Percentiles rank a stretch among this genome's conserved stretches.
Conservation (phyloP, 2,888 invertebrate species). For the Xanthostigma xanthostigma region DNA sequence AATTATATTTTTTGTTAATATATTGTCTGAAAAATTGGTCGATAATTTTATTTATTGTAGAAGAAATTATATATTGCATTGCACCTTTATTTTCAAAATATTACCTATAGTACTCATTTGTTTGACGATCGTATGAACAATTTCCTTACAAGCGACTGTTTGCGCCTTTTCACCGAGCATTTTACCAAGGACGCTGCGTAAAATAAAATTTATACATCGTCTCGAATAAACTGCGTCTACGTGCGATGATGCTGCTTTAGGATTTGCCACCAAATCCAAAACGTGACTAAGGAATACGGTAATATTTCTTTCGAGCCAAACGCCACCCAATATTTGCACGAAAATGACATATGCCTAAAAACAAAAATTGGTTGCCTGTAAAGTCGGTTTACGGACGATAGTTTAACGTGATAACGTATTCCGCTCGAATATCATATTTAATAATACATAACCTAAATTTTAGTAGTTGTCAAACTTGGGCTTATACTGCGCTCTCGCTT, state of each 20-base stretch:
- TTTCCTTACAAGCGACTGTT: conserved; percentile 85
- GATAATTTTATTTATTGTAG: too few species aligned
- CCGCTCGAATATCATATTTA: too few species aligned
- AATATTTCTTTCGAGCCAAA: conserved; percentile 90
- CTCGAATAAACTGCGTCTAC: conserved; percentile 96
- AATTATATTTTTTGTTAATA: too few species aligned
- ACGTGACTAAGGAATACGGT: conserved; percentile 76
- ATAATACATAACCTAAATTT: too few species aligned
- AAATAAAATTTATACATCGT: conserved; percentile 91
- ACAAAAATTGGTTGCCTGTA: conserved; percentile 10
- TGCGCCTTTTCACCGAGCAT: conserved; percentile 96
- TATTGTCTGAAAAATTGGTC: too few species aligned
- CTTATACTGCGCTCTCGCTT: too few species aligned
- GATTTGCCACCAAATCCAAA: conserved; percentile 85
- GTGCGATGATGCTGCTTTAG: conserved; percentile 89
- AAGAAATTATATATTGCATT: too few species aligned
- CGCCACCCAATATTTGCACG: conserved; percentile 81
- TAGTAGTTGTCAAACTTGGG: too few species aligned
- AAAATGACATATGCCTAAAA: conserved; percentile 87
- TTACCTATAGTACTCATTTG: conserved; percentile 82
- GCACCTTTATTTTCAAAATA: neutral
- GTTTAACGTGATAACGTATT: too few species aligned
- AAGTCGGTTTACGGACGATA: too few species aligned
- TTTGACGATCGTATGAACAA: conserved; percentile 78
- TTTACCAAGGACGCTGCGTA: conserved; percentile 81